Evolutionary conservation across 2,797 vertebrate species (phyloP), one percentile per base, ranked within the genome.

Genomic region (Pagetopsis macropterus): DNA sequence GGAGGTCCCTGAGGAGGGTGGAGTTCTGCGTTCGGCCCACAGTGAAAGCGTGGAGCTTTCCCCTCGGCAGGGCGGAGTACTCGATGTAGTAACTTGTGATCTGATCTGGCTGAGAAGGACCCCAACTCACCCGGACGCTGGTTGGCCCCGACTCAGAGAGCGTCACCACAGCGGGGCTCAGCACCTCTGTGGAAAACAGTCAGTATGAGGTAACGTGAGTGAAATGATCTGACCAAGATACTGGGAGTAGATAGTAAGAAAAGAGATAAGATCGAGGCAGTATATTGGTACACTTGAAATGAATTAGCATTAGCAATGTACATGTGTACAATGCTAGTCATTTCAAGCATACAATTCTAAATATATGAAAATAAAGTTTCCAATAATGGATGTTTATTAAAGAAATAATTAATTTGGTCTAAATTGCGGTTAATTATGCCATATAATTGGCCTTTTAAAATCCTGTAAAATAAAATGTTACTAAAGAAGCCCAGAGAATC

Each of bases 121-220:
- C 94, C 98, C 98, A 99, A 51, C 95, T 97, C 55, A 99, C 94
- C 0, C 93, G 94, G 54, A 98, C 92, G 57, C 97, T 97, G 91
- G 62, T 93, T 0, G 90, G 76, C 1, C 90, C 89, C 0, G 94
- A 92, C 10, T 99, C 96, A 0, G 98, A 97, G 79, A 99, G 89
- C 0, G 94, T 81, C 11, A 99, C 91, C 48, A 90, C 87, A 3
- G 90, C 84, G 0, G 97, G 97, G 68, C 95, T 96, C 72, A 94
- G 83, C 66, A 95, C 94, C 93, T 95, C 76, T 88, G 87, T 37
- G 19, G 43, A 7, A 27, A 37, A 61, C 58, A 65, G 5, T 51
- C 43, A 65, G 11, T 3, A 13, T 1, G 65, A 61, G 13, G 54
- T 14, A 48, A 16, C 5, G 19, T 52, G 21, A 59, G 3, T 2